Percentiles rank a stretch among this genome's conserved stretches.
Conservation (phyloP, 2,797 vertebrate species). For the Myotis vivesi region DNA sequence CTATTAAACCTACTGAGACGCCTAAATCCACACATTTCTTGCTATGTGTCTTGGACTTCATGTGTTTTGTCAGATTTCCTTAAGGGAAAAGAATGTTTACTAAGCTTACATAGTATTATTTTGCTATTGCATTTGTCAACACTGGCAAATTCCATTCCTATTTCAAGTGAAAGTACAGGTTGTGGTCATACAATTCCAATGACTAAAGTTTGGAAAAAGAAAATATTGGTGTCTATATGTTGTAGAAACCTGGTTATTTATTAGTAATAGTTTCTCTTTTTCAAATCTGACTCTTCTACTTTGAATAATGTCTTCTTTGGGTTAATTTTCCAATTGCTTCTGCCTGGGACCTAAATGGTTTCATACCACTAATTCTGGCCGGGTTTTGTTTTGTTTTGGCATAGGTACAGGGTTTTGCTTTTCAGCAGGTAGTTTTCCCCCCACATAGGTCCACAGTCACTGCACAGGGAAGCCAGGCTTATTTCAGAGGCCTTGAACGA, state of each 20-base stretch:
- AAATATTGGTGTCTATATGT: background rate
- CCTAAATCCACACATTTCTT: constrained; percentile 99
- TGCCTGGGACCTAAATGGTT: background rate
- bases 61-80: constrained; percentile 99
- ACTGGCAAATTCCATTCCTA: constrained; percentile 54
- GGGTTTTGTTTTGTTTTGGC: background rate
- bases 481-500: background rate
- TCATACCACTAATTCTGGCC: background rate
- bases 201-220: background rate
- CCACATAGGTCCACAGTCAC: background rate
- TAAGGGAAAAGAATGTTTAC: constrained; percentile 79
- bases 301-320: background rate
- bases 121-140: constrained; percentile 53
- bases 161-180: constrained; percentile 49
- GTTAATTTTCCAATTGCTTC: background rate
- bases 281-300: background rate
- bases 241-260: background rate
- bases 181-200: background rate
- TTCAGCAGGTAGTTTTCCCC: background rate
- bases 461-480: background rate
- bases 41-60: constrained; percentile 99
- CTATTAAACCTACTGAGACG: constrained; percentile 90
- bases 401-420: background rate
- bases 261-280: background rate
- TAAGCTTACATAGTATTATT: constrained; percentile 59